Evolutionary conservation across 1,140 invertebrate species (phyloP).

Genomic region (Bombus balteatus): DNA sequence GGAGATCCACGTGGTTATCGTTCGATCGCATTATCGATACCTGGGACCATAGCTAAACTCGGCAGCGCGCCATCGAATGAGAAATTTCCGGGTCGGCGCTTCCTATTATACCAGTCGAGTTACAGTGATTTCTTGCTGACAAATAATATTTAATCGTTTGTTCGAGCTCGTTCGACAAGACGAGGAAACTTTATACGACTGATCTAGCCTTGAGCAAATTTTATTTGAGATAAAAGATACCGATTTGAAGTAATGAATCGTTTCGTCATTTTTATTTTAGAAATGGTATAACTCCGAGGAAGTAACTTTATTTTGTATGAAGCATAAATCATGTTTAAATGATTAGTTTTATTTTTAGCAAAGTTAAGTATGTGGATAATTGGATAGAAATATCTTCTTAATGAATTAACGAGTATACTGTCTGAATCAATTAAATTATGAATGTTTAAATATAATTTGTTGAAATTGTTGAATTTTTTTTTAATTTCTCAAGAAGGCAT

Average conservation of each 20-base stretch:
- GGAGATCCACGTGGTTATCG: conserved; percentile 38
- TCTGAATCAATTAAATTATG: neutral
- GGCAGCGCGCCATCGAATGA: neutral
- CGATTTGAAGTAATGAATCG: neutral
- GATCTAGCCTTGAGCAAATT: neutral
- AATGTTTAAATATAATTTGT: neutral
- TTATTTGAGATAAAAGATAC: neutral
- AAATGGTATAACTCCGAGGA: neutral
- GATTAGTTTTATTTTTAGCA: no score
- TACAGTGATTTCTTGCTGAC: neutral
- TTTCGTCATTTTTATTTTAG: neutral
- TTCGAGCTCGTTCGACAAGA: neutral
- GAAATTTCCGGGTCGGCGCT: conserved; percentile 24
- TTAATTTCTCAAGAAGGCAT: neutral
- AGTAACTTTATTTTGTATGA: neutral
- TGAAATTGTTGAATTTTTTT: neutral
- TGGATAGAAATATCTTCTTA: no score
- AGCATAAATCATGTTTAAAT: no score
- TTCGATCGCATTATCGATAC: conserved; percentile 39
- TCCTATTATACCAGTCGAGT: conserved; percentile 4
- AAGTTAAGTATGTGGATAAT: no score
- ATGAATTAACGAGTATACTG: no score
- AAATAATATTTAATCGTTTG: conserved; percentile 2
- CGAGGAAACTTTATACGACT: neutral
- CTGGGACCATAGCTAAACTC: conserved; percentile 20